Percentiles rank a stretch among this genome's conserved stretches.
These are phyloP conservation scores for Meleagris gallopavo DNA, from an alignment of 2,113 vertebrate genomes.

Conservation along the genomic window DNA sequence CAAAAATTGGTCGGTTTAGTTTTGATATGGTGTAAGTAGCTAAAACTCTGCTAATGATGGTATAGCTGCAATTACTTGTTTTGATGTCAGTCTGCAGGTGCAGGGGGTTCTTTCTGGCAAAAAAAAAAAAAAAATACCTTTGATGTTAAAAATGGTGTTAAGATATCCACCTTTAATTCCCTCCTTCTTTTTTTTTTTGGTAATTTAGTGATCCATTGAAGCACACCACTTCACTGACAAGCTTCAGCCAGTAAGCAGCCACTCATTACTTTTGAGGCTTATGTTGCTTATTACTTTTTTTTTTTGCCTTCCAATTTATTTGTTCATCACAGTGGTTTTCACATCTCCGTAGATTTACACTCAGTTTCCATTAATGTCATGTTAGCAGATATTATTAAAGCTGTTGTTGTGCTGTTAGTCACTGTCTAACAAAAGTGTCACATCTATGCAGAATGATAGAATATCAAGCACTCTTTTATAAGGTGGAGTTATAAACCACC, in stretches of 20 bases:
- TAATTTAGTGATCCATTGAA: conserved; percentile 6
- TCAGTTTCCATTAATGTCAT: background rate
- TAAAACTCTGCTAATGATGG: background rate
- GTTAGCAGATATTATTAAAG: background rate
- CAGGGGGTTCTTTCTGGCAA: background rate
- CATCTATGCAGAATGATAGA: rapidly evolving
- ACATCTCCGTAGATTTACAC: background rate
- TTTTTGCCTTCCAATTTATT: background rate
- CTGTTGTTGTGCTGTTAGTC: background rate
- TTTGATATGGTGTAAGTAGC: background rate
- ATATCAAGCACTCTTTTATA: too few species aligned
- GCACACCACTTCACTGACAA: background rate
- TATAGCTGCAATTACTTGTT: background rate
- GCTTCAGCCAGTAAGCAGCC: background rate
- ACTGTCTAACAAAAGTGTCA: background rate
- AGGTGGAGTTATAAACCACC: background rate
- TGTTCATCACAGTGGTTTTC: background rate
- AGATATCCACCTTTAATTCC: background rate
- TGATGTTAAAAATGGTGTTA: conserved; percentile 3
- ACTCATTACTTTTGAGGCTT: background rate
- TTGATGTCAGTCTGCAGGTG: background rate
- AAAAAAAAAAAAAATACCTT: conserved; percentile 18
- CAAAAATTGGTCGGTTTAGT: background rate
- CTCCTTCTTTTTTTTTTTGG: background rate
- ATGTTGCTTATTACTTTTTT: background rate